Conservation (phyloP, 2,797 vertebrate species). For the Pantherophis alleghaniensis region DNA sequence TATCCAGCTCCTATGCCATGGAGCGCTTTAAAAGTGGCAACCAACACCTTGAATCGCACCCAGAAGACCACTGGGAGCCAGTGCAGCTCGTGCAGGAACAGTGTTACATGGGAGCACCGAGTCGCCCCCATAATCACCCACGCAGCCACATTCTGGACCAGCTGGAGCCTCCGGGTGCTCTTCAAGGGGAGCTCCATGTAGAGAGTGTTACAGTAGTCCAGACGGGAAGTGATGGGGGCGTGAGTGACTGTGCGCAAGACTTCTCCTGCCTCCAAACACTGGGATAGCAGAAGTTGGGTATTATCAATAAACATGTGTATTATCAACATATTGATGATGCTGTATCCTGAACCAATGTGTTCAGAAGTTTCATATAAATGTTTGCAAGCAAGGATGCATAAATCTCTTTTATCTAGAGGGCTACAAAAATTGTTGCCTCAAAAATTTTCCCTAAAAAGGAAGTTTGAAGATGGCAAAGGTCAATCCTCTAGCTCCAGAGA, state of each 20-base stretch:
- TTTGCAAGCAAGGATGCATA: background rate
- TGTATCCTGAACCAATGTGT: background rate
- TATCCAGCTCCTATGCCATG: too few species aligned
- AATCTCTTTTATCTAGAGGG: background rate
- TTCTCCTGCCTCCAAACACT: background rate
- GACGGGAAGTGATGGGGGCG: too few species aligned
- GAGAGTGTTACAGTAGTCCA: too few species aligned
- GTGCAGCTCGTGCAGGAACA: too few species aligned
- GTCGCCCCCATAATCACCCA: too few species aligned
- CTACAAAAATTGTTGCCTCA: background rate
- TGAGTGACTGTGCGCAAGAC: background rate
- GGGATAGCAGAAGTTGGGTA: background rate
- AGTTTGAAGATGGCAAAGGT: background rate
- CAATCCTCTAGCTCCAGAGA: background rate
- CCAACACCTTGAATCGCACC: too few species aligned
- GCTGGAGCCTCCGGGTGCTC: too few species aligned
- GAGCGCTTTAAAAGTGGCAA: too few species aligned
- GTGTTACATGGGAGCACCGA: too few species aligned
- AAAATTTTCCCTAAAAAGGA: background rate
- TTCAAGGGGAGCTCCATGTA: too few species aligned
- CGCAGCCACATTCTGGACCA: too few species aligned
- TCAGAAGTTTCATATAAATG: background rate
- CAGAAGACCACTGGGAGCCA: too few species aligned
- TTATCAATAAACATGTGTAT: background rate
- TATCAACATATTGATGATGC: background rate